phyloP scores from a whole-genome alignment of 2,113 vertebrate genomes.

The Megaceryle maxima region DNA sequence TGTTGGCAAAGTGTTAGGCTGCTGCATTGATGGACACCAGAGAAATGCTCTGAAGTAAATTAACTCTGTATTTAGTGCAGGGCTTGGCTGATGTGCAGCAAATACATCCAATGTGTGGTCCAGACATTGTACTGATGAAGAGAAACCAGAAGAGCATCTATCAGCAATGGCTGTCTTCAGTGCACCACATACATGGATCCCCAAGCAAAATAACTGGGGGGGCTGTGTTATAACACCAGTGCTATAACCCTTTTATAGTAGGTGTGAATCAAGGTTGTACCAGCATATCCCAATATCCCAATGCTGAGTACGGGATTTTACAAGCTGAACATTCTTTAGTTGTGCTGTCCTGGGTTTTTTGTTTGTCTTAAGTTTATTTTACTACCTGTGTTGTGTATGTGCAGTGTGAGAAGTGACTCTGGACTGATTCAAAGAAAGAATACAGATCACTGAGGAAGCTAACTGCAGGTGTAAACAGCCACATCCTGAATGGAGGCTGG shows the following conservation, averaged over 20 bases:
- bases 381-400: neutral
- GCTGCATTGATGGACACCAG: neutral
- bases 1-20: neutral
- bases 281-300: neutral
- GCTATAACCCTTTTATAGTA: neutral
- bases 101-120: slow-evolving; percentile 1
- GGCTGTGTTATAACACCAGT: neutral
- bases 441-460: neutral
- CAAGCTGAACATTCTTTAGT: neutral
- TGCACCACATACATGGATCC: neutral
- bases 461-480: neutral
- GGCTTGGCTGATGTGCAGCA: neutral
- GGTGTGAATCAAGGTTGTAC: neutral
- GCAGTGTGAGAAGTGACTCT: neutral
- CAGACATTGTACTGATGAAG: neutral
- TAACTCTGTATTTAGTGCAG: neutral
- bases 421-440: neutral
- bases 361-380: neutral
- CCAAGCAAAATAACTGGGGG: neutral
- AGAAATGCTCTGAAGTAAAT: neutral
- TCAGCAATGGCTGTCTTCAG: neutral
- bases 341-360: neutral
- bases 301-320: neutral
- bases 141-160: neutral
- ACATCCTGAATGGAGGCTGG: neutral